These are phyloP conservation scores for Pygmarrhopalites habei DNA, from an alignment of 1,140 invertebrate genomes.

Conservation along the genomic window DNA sequence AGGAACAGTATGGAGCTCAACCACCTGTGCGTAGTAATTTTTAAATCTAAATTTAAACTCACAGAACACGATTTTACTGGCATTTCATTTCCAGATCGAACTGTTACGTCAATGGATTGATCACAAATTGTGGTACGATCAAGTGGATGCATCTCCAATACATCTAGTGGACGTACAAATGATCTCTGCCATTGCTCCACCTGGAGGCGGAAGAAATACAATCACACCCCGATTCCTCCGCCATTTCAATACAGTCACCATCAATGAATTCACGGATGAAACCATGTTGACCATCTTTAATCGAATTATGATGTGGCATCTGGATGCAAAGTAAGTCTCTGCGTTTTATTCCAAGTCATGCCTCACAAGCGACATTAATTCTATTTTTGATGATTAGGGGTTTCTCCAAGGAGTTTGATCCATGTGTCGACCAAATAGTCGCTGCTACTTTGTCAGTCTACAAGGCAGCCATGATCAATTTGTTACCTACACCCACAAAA, in stretches of 20 bases:
- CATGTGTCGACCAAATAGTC: slow-evolving; percentile 83
- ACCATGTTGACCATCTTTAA: slow-evolving; percentile 80
- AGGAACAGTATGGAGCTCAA: slow-evolving; percentile 61
- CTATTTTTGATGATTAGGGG: slow-evolving; percentile 53
- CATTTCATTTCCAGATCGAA: no score
- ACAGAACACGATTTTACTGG: no score
- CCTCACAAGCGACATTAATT: neutral
- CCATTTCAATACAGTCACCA: slow-evolving; percentile 80
- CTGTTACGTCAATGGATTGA: slow-evolving; percentile 82
- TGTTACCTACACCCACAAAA: slow-evolving; percentile 69
- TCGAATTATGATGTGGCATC: slow-evolving; percentile 88
- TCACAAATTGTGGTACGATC: slow-evolving; percentile 84
- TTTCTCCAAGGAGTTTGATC: slow-evolving; percentile 92
- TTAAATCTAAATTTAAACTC: no score
- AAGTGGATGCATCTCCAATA: slow-evolving; percentile 75
- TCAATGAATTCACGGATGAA: slow-evolving; percentile 83
- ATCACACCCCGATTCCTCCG: slow-evolving; percentile 79
- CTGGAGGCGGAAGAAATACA: slow-evolving; percentile 72
- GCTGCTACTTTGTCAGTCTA: slow-evolving; percentile 78
- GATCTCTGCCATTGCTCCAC: slow-evolving; percentile 80
- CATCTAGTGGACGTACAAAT: slow-evolving; percentile 71
- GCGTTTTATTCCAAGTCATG: no score
- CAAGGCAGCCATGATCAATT: slow-evolving; percentile 68
- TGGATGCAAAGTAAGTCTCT: slow-evolving; percentile 64
- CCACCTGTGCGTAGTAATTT: no score